A percentile compares a stretch with the other conserved stretches of the same genome.
These are phyloP conservation scores for Excalfactoria chinensis DNA, from an alignment of 2,113 vertebrate species.

Conservation along the genomic window DNA sequence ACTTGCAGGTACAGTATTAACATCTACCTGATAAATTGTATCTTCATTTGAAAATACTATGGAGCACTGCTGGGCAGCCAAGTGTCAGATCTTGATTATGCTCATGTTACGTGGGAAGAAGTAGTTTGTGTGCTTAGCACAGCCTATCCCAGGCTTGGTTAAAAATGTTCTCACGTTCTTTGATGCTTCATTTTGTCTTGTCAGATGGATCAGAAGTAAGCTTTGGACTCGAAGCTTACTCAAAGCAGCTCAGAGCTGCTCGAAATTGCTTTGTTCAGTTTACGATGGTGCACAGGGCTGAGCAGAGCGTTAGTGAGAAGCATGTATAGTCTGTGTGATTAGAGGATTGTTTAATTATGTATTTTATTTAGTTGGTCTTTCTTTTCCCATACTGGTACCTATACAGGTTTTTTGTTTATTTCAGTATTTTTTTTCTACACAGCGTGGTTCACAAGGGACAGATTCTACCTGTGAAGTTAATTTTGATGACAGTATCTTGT, in stretches of 20 bases:
- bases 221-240: not conserved
- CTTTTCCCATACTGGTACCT: not conserved
- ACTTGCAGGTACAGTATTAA: not conserved
- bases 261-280: constrained; percentile 28
- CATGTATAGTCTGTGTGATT: not conserved
- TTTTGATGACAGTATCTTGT: not conserved
- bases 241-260: not conserved
- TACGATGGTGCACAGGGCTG: not conserved
- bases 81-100: not conserved
- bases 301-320: not conserved
- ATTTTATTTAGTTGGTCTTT: not conserved
- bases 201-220: constrained; percentile 3
- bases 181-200: constrained; percentile 2
- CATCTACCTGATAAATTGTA: constrained; percentile 6
- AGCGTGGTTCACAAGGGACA: not conserved
- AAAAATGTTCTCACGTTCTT: not conserved
- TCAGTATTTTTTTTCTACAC: not conserved
- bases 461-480: not conserved
- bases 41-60: constrained; percentile 18
- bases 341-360: not conserved
- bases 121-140: not conserved
- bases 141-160: not conserved
- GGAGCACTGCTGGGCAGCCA: constrained; percentile 21
- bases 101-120: not conserved
- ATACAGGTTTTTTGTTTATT: not conserved